Conservation (phyloP, 2,797 vertebrate genomes). For the Sternotherus odoratus region DNA sequence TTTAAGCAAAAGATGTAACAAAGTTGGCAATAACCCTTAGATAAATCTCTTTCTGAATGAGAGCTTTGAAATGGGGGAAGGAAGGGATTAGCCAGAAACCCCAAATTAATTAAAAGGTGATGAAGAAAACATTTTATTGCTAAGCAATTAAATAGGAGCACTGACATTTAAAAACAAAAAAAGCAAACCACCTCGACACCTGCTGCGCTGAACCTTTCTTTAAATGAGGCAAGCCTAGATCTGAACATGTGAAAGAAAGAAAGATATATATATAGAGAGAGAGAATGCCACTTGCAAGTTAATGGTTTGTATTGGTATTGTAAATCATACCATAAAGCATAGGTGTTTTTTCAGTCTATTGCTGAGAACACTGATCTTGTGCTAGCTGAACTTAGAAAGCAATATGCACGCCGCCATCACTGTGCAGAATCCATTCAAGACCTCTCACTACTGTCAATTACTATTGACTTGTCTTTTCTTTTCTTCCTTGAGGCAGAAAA, state of each 20-base stretch:
- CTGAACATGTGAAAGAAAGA: neutral
- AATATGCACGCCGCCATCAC: neutral
- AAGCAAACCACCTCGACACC: neutral
- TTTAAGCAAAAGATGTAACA: neutral
- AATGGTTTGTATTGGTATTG: neutral
- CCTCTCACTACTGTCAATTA: neutral
- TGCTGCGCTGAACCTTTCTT: neutral
- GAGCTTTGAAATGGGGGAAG: neutral
- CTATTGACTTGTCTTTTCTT: neutral
- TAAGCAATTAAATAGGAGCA: neutral
- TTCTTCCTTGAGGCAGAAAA: conserved; percentile 26
- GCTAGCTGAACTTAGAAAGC: neutral
- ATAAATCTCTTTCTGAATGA: neutral
- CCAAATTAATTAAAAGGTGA: neutral
- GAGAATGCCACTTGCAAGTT: neutral
- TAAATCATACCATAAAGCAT: neutral
- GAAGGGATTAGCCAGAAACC: neutral
- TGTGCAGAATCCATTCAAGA: conserved; percentile 12
- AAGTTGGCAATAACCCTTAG: neutral
- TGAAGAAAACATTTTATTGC: neutral
- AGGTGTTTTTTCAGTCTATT: neutral
- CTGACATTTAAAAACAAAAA: neutral
- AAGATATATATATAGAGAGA: too few relatives aligned
- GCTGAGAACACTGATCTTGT: neutral
- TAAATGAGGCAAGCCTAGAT: neutral